Evolutionary conservation across 2,888 invertebrate species (phyloP).

Genomic region (Sipha maydis): DNA sequence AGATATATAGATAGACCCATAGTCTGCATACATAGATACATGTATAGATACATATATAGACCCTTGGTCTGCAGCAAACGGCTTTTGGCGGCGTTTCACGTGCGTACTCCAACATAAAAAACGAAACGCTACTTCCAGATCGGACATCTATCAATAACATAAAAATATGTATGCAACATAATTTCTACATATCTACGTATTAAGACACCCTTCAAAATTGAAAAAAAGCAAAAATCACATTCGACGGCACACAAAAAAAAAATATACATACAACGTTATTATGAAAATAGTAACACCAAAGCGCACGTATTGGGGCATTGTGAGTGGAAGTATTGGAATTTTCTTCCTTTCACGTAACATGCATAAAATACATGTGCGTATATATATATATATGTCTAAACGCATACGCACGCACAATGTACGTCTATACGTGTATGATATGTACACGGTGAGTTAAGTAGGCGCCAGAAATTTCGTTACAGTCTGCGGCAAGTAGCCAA

Average conservation of each 20-base stretch:
- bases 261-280: not conserved
- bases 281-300: not conserved
- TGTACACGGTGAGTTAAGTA: conserved; percentile 57
- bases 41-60: too few species aligned
- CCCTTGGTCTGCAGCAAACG: too few species aligned
- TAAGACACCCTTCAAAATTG: not conserved
- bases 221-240: not conserved
- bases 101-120: not conserved
- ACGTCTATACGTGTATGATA: not conserved
- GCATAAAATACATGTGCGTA: not conserved
- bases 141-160: not conserved
- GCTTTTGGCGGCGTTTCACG: too few species aligned
- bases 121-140: not conserved
- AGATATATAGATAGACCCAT: too few species aligned
- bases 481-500: conserved; percentile 46
- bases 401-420: not conserved
- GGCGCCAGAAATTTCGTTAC: conserved; percentile 62
- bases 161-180: not conserved
- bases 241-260: not conserved
- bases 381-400: not conserved
- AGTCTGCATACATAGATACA: too few species aligned
- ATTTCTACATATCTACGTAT: not conserved
- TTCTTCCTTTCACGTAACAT: conserved; percentile 27
- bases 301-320: not conserved
- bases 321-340: conserved; percentile 37